A percentile compares a stretch with the other conserved stretches of the same genome.
Conservation (phyloP, 2,797 vertebrate genomes). For the Enteromius unitaeniatus region DNA sequence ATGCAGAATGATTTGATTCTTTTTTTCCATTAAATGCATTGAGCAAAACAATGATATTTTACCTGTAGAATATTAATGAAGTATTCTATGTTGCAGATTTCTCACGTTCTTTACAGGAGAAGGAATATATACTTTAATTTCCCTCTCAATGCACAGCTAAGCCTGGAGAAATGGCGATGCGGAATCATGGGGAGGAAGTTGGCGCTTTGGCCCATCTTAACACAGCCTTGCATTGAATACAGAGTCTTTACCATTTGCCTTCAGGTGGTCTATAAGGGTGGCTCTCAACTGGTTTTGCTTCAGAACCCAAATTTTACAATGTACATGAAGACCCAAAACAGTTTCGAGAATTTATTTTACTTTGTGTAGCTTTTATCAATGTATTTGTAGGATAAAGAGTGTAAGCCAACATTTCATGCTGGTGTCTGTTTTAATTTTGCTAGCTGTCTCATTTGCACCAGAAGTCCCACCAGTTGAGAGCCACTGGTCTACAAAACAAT, state of each 20-base stretch:
- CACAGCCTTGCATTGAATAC: slow-evolving; percentile 17
- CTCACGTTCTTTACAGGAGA: slow-evolving; percentile 45
- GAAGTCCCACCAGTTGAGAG: not conserved
- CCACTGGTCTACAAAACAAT: slow-evolving; percentile 1
- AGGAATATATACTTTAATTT: slow-evolving; percentile 48
- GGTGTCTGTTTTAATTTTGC: not conserved
- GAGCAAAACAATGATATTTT: slow-evolving; percentile 40
- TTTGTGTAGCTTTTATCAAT: not conserved
- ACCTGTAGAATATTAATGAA: slow-evolving; percentile 53
- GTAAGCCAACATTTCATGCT: not conserved
- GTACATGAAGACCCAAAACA: not conserved
- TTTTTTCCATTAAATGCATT: slow-evolving; percentile 37
- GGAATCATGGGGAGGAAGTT: slow-evolving; percentile 40
- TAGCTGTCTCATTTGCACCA: not conserved
- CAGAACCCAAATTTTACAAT: not conserved
- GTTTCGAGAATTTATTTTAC: not conserved
- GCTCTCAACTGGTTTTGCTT: slow-evolving; percentile 14
- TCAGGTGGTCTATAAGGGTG: slow-evolving; percentile 31
- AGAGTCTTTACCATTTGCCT: slow-evolving; percentile 31
- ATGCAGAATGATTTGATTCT: slow-evolving; percentile 48
- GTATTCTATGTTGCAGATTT: slow-evolving; percentile 51
- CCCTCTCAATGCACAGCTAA: slow-evolving; percentile 40
- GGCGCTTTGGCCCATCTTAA: slow-evolving; percentile 34
- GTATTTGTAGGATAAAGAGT: not conserved
- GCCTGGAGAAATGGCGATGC: slow-evolving; percentile 47